phyloP scores from a whole-genome alignment of 2,113 vertebrate genomes.

The Percina caprodes region DNA sequence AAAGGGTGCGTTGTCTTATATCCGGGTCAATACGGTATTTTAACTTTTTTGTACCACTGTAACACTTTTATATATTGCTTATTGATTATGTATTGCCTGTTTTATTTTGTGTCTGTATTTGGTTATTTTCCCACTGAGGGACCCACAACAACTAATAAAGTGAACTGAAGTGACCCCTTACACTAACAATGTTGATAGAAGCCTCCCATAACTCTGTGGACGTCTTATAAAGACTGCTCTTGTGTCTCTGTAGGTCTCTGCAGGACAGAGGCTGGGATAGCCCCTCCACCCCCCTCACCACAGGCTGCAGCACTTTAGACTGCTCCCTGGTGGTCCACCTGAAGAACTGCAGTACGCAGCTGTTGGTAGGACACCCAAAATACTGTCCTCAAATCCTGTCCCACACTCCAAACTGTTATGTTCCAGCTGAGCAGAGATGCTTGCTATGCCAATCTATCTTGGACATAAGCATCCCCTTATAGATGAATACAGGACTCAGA shows the following conservation, averaged over 20 bases:
- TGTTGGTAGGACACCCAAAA: slow-evolving; percentile 86
- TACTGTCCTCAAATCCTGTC: not conserved
- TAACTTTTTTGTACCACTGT: not conserved
- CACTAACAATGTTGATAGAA: not conserved
- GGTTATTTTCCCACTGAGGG: not conserved
- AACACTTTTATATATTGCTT: not conserved
- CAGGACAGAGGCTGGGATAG: slow-evolving; percentile 77
- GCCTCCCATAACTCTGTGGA: not conserved
- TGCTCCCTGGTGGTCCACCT: slow-evolving; percentile 89
- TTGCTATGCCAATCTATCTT: too few relatives aligned
- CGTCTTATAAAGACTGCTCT: not conserved
- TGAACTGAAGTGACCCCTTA: not conserved
- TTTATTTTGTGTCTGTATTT: not conserved
- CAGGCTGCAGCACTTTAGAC: slow-evolving; percentile 88
- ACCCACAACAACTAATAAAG: not conserved
- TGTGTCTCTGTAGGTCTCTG: slow-evolving; percentile 50
- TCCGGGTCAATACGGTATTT: not conserved
- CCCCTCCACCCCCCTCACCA: slow-evolving; percentile 86
- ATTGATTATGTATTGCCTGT: not conserved
- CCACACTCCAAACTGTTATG: not conserved
- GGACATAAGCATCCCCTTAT: not conserved
- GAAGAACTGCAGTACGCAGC: slow-evolving; percentile 88
- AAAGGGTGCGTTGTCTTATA: too few relatives aligned
- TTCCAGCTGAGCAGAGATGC: not conserved
- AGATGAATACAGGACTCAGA: not conserved